Percentiles rank a stretch among this genome's conserved stretches.
Evolutionary conservation across 2,113 vertebrate genomes (phyloP).

Genomic region (Perognathus longimembris): DNA sequence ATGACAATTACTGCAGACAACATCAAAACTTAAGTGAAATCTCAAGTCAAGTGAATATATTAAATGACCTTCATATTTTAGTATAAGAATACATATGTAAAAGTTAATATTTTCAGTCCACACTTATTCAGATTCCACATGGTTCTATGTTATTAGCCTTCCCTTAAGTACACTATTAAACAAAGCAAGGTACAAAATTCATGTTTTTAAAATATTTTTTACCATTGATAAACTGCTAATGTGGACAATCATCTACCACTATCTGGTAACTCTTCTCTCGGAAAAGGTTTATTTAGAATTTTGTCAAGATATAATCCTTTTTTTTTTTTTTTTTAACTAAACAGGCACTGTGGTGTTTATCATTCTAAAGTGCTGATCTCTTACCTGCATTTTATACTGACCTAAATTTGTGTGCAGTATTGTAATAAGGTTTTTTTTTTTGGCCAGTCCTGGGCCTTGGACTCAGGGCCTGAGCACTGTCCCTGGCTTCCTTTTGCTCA

Average conservation of each 20-base stretch:
- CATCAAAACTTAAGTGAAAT: background rate
- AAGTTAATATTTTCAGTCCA: background rate
- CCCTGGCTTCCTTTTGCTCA: too few species aligned
- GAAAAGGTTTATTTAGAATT: slow-evolving; percentile 43
- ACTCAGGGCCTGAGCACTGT: too few species aligned
- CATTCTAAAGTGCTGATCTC: background rate
- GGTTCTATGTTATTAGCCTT: background rate
- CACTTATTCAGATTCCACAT: background rate
- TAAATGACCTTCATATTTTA: slow-evolving; percentile 36
- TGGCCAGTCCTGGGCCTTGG: too few species aligned
- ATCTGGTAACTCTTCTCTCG: slow-evolving; percentile 44
- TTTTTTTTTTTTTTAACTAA: slow-evolving; percentile 46
- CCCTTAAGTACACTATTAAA: background rate
- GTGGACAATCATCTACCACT: background rate
- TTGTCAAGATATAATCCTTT: background rate
- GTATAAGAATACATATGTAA: background rate
- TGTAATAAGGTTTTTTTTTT: background rate
- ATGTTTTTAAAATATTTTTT: background rate
- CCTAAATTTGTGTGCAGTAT: background rate
- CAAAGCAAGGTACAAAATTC: background rate
- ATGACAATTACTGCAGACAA: background rate
- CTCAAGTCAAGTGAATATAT: background rate
- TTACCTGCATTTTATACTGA: slow-evolving; percentile 10
- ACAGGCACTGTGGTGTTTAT: background rate
- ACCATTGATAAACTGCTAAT: background rate